These are phyloP conservation scores for Dione juno DNA, from an alignment of 2,888 invertebrate species.

Conservation along the genomic window DNA sequence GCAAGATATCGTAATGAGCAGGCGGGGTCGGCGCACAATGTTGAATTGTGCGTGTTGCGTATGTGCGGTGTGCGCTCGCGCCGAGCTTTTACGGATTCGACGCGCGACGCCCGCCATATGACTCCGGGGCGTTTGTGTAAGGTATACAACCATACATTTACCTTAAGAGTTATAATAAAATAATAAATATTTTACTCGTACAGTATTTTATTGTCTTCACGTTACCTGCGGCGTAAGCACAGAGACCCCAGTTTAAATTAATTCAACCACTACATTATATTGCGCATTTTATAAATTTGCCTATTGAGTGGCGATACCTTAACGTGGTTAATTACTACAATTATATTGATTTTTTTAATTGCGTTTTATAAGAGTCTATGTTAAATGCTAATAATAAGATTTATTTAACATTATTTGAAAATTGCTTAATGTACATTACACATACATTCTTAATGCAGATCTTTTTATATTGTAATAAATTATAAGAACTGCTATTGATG, in stretches of 20 bases:
- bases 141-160: not conserved
- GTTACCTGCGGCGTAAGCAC: too few species aligned
- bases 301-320: too few species aligned
- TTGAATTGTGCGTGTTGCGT: constrained; percentile 49
- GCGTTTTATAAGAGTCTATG: too few species aligned
- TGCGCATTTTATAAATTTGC: too few species aligned
- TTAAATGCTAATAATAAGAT: too few species aligned
- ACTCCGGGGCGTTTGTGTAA: constrained; percentile 49
- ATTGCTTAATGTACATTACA: constrained; percentile 27
- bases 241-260: too few species aligned
- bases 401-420: not conserved
- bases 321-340: too few species aligned
- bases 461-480: constrained; percentile 48
- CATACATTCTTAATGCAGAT: constrained; percentile 45
- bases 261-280: too few species aligned
- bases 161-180: not conserved
- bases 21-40: constrained; percentile 53
- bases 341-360: too few species aligned
- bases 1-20: constrained; percentile 62
- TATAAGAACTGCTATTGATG: constrained; percentile 44
- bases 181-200: not conserved
- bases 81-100: constrained; percentile 78
- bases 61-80: constrained; percentile 53
- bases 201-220: too few species aligned
- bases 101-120: constrained; percentile 69